These are phyloP conservation scores for Corydoras sp. DNA, from an alignment of 2,113 vertebrate species.

Conservation along the genomic window DNA sequence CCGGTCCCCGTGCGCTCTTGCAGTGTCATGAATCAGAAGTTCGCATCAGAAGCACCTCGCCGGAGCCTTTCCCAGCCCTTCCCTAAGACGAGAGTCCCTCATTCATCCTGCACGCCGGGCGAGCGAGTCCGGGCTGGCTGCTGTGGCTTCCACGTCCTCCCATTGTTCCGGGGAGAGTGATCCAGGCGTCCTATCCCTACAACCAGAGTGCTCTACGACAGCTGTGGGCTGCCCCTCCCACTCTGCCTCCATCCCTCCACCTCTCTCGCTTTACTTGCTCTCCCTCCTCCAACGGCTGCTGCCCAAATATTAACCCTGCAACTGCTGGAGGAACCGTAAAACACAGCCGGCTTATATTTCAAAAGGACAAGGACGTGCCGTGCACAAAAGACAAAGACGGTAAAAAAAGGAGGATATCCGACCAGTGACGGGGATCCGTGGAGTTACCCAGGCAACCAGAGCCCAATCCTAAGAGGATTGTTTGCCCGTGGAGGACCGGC, in stretches of 20 bases:
- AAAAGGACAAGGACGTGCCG: constrained; percentile 41
- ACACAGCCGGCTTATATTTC: constrained; percentile 51
- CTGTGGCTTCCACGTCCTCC: constrained; percentile 61
- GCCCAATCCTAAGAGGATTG: constrained; percentile 63
- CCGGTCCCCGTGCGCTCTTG: constrained; percentile 9
- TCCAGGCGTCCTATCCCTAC: constrained; percentile 57
- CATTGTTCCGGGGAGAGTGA: constrained; percentile 65
- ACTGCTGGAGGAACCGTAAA: constrained; percentile 57
- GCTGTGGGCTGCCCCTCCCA: constrained; percentile 66
- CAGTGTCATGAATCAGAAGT: neutral
- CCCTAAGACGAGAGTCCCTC: constrained; percentile 38
- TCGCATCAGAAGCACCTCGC: neutral
- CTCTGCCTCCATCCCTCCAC: constrained; percentile 33
- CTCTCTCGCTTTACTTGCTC: constrained; percentile 51
- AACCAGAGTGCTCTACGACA: constrained; percentile 66
- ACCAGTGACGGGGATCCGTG: constrained; percentile 42
- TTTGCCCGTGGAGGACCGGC: neutral
- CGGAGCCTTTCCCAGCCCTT: constrained; percentile 14
- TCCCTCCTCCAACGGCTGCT: constrained; percentile 50
- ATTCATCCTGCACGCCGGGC: constrained; percentile 46
- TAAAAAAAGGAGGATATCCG: constrained; percentile 53
- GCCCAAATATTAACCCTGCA: constrained; percentile 68
- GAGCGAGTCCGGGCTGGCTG: constrained; percentile 48
- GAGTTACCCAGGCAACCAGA: constrained; percentile 45
- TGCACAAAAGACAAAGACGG: constrained; percentile 56